Evolutionary conservation across 2,113 vertebrate species (phyloP).

Genomic region (Origma solitaria): DNA sequence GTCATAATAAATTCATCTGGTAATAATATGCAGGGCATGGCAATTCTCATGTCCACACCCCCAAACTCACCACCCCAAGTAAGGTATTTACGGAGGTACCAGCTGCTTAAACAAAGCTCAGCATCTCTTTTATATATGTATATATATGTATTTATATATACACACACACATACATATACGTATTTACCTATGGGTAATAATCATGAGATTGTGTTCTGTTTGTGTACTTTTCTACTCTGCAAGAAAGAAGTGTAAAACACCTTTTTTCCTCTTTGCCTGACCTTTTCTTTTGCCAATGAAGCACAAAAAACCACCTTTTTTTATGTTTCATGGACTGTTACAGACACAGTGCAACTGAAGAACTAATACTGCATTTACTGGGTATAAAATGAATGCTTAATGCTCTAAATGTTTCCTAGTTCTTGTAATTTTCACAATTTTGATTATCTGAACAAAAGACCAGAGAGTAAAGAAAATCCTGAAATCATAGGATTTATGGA

Average conservation of each 20-base stretch:
- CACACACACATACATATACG: too few relatives aligned
- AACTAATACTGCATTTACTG: background rate
- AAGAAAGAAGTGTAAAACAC: background rate
- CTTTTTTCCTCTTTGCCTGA: background rate
- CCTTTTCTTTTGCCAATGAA: background rate
- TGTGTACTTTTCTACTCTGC: background rate
- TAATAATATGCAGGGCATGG: background rate
- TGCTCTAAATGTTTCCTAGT: background rate
- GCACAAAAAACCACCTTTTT: background rate
- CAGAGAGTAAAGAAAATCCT: background rate
- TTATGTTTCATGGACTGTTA: background rate
- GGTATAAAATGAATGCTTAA: background rate
- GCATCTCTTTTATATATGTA: background rate
- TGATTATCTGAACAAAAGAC: background rate
- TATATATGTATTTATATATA: background rate
- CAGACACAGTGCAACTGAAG: background rate
- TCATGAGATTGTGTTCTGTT: background rate
- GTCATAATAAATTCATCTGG: background rate
- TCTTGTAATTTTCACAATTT: background rate
- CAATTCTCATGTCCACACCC: background rate
- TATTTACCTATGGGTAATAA: background rate
- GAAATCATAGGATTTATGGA: background rate
- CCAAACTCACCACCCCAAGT: background rate
- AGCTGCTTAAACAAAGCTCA: background rate
- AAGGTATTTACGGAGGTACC: background rate